Conservation (phyloP, 2,797 vertebrate species). For the Todus mexicanus region DNA sequence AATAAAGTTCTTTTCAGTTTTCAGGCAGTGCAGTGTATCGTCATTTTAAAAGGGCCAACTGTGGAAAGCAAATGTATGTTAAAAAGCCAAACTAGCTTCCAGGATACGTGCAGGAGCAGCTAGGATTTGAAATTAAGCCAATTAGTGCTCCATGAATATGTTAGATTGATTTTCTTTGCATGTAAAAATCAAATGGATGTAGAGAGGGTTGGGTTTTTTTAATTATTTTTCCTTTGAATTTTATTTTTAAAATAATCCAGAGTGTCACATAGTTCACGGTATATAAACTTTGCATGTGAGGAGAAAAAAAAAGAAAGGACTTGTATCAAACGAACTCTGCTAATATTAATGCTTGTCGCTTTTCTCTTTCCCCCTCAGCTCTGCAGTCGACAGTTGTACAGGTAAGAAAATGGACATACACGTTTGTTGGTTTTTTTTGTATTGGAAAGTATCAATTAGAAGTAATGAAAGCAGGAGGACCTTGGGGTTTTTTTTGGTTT, state of each 20-base stretch:
- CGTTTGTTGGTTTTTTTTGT: neutral
- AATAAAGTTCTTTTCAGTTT: neutral
- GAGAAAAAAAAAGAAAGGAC: neutral
- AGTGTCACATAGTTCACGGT: neutral
- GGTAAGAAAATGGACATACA: constrained; percentile 77
- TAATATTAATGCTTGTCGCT: neutral
- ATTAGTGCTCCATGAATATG: neutral
- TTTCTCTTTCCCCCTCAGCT: constrained; percentile 74
- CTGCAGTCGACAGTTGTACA: constrained; percentile 86
- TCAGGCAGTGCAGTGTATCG: neutral
- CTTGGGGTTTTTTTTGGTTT: neutral
- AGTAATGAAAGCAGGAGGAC: neutral
- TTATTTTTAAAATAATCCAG: neutral
- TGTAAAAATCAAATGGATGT: neutral
- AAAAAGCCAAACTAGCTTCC: neutral
- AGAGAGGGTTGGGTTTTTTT: neutral
- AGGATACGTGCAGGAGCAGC: neutral
- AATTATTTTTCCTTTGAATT: neutral
- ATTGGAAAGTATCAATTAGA: neutral
- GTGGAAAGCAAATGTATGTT: neutral
- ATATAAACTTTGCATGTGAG: fast-evolving
- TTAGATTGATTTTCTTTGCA: neutral
- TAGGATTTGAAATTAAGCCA: neutral
- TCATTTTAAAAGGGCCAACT: neutral
- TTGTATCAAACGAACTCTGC: neutral